Conservation (phyloP, 2,113 vertebrate species). For the Melierax canorus region DNA sequence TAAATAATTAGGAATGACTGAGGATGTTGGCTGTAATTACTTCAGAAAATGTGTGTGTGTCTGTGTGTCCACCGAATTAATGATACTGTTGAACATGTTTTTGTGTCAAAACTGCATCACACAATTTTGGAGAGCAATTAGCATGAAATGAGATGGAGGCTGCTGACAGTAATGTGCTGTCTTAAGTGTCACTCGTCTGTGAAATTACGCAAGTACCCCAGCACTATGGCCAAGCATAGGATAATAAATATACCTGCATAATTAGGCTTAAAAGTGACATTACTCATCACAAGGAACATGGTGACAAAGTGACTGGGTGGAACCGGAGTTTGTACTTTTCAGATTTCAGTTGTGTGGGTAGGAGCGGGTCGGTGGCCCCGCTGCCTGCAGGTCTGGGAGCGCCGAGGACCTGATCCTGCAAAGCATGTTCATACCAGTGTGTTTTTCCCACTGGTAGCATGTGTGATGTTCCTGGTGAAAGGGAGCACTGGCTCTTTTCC, state of each 20-base stretch:
- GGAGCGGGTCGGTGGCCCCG: not conserved
- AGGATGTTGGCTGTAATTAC: slow-evolving; percentile 29
- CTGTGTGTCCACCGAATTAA: not conserved
- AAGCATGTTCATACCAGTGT: rapidly evolving
- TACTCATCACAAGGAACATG: not conserved
- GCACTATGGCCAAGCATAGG: not conserved
- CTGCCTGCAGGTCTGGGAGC: not conserved
- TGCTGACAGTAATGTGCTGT: slow-evolving; percentile 15
- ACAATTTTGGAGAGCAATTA: slow-evolving; percentile 65
- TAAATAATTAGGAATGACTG: not conserved
- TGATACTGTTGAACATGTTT: slow-evolving; percentile 49
- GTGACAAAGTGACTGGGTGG: not conserved
- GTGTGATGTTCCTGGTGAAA: not conserved
- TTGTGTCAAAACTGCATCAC: slow-evolving; percentile 33
- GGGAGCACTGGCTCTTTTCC: not conserved
- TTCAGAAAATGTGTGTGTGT: not conserved
- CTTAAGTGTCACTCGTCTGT: slow-evolving; percentile 54
- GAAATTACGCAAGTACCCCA: not conserved
- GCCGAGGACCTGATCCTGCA: rapidly evolving
- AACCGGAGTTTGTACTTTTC: not conserved
- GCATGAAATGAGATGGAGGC: slow-evolving; percentile 60
- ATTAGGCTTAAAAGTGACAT: not conserved
- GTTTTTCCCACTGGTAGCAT: rapidly evolving
- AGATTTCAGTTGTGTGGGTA: not conserved
- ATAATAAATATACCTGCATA: not conserved